Evolutionary conservation across 1,140 invertebrate species (phyloP), one percentile per base, ranked within the genome.

Genomic region (Ips typographus): DNA sequence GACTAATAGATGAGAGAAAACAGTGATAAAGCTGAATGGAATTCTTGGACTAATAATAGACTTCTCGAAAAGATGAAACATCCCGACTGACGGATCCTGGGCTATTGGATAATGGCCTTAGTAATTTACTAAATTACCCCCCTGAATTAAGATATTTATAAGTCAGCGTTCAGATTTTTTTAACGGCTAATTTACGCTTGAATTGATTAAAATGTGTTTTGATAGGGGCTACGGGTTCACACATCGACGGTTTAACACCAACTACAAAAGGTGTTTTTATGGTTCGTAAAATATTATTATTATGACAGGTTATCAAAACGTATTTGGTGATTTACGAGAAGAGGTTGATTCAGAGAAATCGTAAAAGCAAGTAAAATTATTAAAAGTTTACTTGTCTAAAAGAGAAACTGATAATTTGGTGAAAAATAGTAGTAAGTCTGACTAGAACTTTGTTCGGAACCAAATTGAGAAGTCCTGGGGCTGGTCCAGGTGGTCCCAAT

Each of bases 61-160:
- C 61, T 63, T 63, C 47, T 63, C 40, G 61, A 63, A 63, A 61
- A 63, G 44, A 63, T 63, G 61, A 63, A 63, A 63, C 61, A 63
- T 63, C 36, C 61, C 61, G 61, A 52, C 61, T 63, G 61, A 63
- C 61, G 61, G 47, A 63, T 63, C 61, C 47, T 3, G 40, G 41
- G 61, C 61, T 44, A 63, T 63, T 63, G 61, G 61, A 63, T 63
- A 63, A 63, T 63, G 43, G 61, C 44, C 61, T 39, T 52, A 22
- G 47, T 63, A 63, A 63, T 63, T 63, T 63, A 63, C 40, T 63
- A 63, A 63, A 63, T 63, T 63, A 63, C 61, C 61, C 61, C 55
- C 38, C 47, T 40, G 61, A 63, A 63, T 63, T 63, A 63, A 63
- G 61, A 63, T 63, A 63, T 63, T 63, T 52, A 63, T 63, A 63